phyloP scores from a whole-genome alignment of 2,113 vertebrate species.

The Laterallus jamaicensis region DNA sequence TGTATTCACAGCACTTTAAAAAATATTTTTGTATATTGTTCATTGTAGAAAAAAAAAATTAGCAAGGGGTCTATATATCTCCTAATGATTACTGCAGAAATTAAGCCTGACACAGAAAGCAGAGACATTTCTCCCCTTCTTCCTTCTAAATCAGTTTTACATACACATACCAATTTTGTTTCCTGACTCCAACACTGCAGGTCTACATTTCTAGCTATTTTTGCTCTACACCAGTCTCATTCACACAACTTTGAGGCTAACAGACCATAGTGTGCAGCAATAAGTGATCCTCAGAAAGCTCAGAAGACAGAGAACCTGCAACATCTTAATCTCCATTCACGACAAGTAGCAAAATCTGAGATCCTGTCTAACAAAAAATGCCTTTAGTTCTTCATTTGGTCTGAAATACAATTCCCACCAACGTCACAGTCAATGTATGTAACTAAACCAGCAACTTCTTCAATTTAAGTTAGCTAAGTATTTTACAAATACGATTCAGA shows the following conservation, averaged over 20 bases:
- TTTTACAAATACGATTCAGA: not conserved
- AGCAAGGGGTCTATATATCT: not conserved
- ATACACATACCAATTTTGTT: not conserved
- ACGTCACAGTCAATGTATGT: not conserved
- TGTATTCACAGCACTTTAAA: constrained; percentile 19
- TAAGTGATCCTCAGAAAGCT: not conserved
- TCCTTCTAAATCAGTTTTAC: not conserved
- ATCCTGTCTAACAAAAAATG: not conserved
- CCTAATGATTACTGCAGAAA: not conserved
- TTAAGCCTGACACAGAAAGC: not conserved
- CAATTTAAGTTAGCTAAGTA: not conserved
- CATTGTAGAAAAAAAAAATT: not conserved
- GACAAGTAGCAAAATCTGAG: not conserved
- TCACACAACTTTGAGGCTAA: not conserved
- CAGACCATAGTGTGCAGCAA: not conserved
- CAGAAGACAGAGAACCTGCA: not conserved
- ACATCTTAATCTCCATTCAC: not conserved
- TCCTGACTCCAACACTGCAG: not conserved
- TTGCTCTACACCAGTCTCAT: not conserved
- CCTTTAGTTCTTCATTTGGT: not conserved
- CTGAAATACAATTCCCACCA: not conserved
- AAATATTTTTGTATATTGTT: not conserved
- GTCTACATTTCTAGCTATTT: not conserved
- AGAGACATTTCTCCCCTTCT: not conserved
- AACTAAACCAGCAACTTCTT: not conserved